A percentile compares a stretch with the other conserved stretches of the same genome.
These are phyloP conservation scores for Enteromius fasciolatus DNA, from an alignment of 2,797 vertebrate genomes.

Conservation along the genomic window DNA sequence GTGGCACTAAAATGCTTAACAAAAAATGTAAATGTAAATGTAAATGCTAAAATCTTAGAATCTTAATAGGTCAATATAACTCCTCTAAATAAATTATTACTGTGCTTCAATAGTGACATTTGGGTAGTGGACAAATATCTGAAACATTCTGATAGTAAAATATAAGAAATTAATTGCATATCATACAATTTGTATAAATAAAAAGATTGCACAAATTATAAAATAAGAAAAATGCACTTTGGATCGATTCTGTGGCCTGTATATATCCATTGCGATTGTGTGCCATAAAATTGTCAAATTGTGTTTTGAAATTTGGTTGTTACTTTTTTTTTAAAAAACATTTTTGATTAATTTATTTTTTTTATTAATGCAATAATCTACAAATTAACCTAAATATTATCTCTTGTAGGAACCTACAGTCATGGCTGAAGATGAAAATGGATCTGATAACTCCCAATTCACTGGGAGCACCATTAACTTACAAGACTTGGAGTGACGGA, in stretches of 20 bases:
- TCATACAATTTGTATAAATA: neutral
- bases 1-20: too few relatives aligned
- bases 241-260: too few relatives aligned
- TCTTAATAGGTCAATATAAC: neutral
- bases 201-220: too few relatives aligned
- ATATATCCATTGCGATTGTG: too few relatives aligned
- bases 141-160: too few relatives aligned
- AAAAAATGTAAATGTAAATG: too few relatives aligned
- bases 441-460: constrained; percentile 86
- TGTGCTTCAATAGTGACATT: too few relatives aligned
- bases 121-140: too few relatives aligned
- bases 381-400: neutral
- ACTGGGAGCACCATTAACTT: constrained; percentile 93
- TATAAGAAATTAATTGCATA: neutral
- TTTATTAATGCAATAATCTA: too few relatives aligned
- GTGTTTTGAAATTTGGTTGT: neutral
- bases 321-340: neutral
- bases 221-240: too few relatives aligned
- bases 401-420: constrained; percentile 84
- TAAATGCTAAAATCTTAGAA: too few relatives aligned
- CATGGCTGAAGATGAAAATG: constrained; percentile 84
- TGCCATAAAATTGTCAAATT: neutral
- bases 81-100: neutral
- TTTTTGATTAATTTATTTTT: too few relatives aligned
- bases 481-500: constrained; percentile 85